Percentiles rank a stretch among this genome's conserved stretches.
These are phyloP conservation scores for Pollachius pollachius DNA, from an alignment of 2,113 vertebrate genomes.

Conservation along the genomic window DNA sequence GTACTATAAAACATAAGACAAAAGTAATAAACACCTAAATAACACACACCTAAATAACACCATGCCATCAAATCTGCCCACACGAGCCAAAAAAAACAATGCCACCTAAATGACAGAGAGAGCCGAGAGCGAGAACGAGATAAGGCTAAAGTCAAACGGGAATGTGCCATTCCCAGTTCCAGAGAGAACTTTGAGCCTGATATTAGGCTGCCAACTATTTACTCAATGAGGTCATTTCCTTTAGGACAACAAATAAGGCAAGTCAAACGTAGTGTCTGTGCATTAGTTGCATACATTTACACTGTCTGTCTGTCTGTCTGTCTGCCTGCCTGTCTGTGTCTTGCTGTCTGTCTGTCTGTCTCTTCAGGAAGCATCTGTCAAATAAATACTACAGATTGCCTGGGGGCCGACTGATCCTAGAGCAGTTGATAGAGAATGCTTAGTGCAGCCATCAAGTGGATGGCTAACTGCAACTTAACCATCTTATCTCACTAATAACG, in stretches of 20 bases:
- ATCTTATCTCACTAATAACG: too few species aligned
- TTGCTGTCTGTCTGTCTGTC: too few species aligned
- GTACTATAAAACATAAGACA: slow-evolving; percentile 14
- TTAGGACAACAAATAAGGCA: slow-evolving; percentile 41
- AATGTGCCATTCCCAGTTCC: slow-evolving; percentile 49
- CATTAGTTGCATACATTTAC: too few species aligned
- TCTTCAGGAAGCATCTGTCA: too few species aligned
- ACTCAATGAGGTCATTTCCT: slow-evolving; percentile 69
- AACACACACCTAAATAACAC: slow-evolving; percentile 45
- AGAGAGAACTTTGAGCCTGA: slow-evolving; percentile 56
- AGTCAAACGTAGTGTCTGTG: background rate
- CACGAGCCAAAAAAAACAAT: slow-evolving; percentile 42
- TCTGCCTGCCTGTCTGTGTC: too few species aligned
- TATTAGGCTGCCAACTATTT: slow-evolving; percentile 63
- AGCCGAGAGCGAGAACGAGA: slow-evolving; percentile 38
- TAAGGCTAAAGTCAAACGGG: slow-evolving; percentile 50
- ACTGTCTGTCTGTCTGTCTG: too few species aligned
- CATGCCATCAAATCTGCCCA: background rate
- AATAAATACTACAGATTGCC: too few species aligned
- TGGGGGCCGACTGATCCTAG: too few species aligned
- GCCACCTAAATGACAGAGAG: background rate
- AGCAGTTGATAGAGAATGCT: too few species aligned
- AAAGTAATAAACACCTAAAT: slow-evolving; percentile 5
- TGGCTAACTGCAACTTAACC: too few species aligned
- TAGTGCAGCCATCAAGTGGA: too few species aligned